These are phyloP conservation scores for Calameuta pallipes DNA, from an alignment of 2,888 invertebrate genomes.

Conservation along the genomic window DNA sequence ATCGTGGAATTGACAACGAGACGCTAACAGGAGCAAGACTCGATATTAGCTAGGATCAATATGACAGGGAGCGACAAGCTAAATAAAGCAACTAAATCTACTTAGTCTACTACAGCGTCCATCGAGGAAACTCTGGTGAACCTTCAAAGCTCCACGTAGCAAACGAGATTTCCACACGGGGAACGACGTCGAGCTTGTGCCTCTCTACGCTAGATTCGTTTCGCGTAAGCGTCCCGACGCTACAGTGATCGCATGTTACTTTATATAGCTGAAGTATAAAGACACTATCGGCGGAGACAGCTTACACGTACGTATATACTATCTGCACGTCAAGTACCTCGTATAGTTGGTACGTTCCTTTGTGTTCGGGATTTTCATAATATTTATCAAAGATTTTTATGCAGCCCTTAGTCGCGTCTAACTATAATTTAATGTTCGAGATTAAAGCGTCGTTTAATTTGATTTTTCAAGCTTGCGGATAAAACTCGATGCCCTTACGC, in stretches of 20 bases:
- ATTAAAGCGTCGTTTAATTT: background rate
- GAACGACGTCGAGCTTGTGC: background rate
- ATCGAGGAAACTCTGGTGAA: background rate
- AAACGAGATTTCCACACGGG: background rate
- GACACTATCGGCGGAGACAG: background rate
- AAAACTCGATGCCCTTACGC: background rate
- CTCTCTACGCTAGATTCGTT: background rate
- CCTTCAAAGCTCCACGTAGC: background rate
- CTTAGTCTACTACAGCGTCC: background rate
- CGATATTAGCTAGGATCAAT: background rate
- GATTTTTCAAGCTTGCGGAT: background rate
- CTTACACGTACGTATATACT: background rate
- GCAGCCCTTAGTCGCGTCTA: background rate
- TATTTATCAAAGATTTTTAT: background rate
- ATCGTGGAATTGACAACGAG: background rate
- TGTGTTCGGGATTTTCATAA: background rate
- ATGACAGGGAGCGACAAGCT: background rate
- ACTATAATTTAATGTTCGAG: background rate
- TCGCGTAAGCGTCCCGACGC: background rate
- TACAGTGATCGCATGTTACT: background rate
- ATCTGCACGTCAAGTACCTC: background rate
- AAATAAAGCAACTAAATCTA: background rate
- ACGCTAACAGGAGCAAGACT: background rate
- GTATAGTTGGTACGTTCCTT: background rate
- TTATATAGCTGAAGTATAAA: background rate